Evolutionary conservation across 2,797 vertebrate species (phyloP), one percentile per base, ranked within the genome.

Genomic region (Stomatorhinus walkeri): DNA sequence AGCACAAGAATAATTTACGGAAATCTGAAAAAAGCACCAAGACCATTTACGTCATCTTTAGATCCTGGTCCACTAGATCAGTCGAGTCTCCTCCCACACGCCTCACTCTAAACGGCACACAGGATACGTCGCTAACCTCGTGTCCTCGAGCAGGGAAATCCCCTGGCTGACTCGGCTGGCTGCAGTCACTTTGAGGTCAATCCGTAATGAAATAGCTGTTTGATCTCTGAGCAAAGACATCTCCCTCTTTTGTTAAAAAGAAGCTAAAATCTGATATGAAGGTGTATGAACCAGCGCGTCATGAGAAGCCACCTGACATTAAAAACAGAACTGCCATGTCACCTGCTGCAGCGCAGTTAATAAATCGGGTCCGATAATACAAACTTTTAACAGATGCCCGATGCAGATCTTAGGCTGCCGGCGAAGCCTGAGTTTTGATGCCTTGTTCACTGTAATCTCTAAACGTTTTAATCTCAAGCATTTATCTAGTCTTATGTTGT

Each of bases 141-240:
- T 85, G 83, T 51, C 46, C 46, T 85, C 46, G 43, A 28, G 43
- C 49, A 32, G 83, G 22, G 84, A 24, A 85, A 54, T 52, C 49
- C 84, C 84, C 46, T 28, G 46, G 46, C 84, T 36, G 85, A n/a
- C 46, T 19, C 1, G 85, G 52, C 46, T 85, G n/a, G 28, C 49
- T 86, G 51, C 12, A 86, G 85, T 16, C 8, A 40, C 85, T 86
- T n/a, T 85, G 84, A 85, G 49, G 49, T 85, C 49, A 84, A 16
- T 14, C 9, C 12, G 24, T 51, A 54, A 86, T 86, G 24, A 59
- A 86, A 56, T 28, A 56, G 85, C 24, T 6, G 24, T 9, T 9
- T 54, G 85, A 86, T 36, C 52, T 54, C 49, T 16, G 24, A 52
- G 49, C 22, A 49, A 84, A 85, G 22, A 6, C 83, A 9, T 85